These are phyloP conservation scores for Potamilus streckersoni DNA, from an alignment of 1,140 invertebrate species.

Conservation along the genomic window DNA sequence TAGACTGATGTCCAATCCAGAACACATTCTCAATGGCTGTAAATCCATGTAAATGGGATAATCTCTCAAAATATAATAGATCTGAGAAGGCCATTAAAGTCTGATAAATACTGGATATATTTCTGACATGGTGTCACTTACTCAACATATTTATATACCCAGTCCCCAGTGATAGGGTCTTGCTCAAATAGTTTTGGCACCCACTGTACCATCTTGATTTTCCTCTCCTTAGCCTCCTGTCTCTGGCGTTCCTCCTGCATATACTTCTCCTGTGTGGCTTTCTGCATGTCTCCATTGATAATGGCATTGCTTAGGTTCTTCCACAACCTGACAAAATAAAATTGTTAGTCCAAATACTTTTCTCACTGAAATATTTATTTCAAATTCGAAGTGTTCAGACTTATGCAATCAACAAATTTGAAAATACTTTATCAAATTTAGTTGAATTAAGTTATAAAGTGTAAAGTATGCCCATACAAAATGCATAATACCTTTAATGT, in stretches of 20 bases:
- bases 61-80: neutral
- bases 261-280: conserved; percentile 91
- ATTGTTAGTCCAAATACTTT: too few species aligned
- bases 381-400: too few species aligned
- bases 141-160: conserved; percentile 81
- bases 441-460: too few species aligned
- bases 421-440: too few species aligned
- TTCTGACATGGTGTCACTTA: conserved; percentile 37
- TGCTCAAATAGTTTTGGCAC: conserved; percentile 79
- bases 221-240: conserved; percentile 76
- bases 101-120: neutral
- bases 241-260: conserved; percentile 88
- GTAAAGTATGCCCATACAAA: too few species aligned
- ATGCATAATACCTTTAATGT: too few species aligned
- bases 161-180: conserved; percentile 76
- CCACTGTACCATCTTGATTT: conserved; percentile 75
- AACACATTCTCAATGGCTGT: too few species aligned
- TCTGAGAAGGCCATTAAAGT: neutral
- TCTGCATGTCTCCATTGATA: conserved; percentile 79
- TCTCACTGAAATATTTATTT: too few species aligned
- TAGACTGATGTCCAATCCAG: too few species aligned
- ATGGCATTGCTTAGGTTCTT: conserved; percentile 86
- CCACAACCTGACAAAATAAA: conserved; percentile 76
- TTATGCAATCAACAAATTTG: too few species aligned
- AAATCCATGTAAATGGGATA: neutral